Percentiles rank a stretch among this genome's conserved stretches.
Conservation (phyloP, 2,888 invertebrate species). For the Netelia fuscicornis region DNA sequence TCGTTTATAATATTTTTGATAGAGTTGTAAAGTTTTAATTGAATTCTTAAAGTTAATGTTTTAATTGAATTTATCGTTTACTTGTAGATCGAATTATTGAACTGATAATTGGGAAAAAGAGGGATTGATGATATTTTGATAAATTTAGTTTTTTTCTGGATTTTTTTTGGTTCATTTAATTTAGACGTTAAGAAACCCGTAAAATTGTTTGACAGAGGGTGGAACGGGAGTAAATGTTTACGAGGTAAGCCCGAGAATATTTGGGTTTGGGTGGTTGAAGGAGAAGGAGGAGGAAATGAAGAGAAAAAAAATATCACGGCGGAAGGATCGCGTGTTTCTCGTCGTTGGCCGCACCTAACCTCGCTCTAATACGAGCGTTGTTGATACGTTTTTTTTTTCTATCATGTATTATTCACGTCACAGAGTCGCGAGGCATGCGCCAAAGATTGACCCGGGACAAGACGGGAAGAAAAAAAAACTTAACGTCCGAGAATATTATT, state of each 20-base stretch:
- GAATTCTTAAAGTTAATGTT: too few species aligned
- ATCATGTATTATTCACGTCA: conserved; percentile 62
- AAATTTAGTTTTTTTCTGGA: background rate
- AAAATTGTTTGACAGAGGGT: conserved; percentile 71
- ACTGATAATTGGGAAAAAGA: too few species aligned
- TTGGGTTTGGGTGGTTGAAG: background rate
- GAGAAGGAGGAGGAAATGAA: conserved; percentile 7
- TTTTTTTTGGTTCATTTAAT: background rate
- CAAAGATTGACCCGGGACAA: conserved; percentile 49
- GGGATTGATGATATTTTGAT: too few species aligned
- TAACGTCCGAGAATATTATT: conserved; percentile 38
- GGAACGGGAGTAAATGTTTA: background rate
- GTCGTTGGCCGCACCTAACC: conserved; percentile 35
- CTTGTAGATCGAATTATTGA: too few species aligned
- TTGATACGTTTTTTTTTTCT: conserved; percentile 11
- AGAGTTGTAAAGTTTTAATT: too few species aligned
- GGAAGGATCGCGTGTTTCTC: conserved; percentile 28
- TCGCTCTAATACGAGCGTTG: conserved; percentile 30
- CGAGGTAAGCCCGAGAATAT: conserved; percentile 1
- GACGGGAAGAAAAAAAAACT: conserved; percentile 6
- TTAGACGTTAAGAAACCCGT: conserved; percentile 75
- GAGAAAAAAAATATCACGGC: background rate
- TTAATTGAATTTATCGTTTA: too few species aligned
- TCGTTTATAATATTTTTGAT: too few species aligned
- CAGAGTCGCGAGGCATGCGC: conserved; percentile 31